phyloP scores from a whole-genome alignment of 2,113 vertebrate species.

The Aplodontia rufa region DNA sequence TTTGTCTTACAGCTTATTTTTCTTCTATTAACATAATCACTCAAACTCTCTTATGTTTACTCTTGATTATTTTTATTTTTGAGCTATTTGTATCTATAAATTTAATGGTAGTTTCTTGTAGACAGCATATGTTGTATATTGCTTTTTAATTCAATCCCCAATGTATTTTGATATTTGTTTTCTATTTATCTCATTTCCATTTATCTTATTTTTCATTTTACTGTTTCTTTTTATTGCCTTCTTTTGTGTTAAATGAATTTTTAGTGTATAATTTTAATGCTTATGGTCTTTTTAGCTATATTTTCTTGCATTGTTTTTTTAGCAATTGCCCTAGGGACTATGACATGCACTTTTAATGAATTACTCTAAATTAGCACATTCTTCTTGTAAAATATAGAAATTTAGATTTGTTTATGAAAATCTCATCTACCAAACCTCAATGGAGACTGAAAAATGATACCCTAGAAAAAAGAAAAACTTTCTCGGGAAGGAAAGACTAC shows the following conservation, averaged over 20 bases:
- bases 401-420: conserved; percentile 10
- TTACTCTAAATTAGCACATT: not conserved
- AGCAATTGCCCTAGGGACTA: too few relatives aligned
- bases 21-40: not conserved
- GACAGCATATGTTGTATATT: not conserved
- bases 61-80: not conserved
- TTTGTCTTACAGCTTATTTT: not conserved
- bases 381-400: not conserved
- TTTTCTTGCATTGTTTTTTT: not conserved
- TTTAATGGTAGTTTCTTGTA: not conserved
- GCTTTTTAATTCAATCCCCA: not conserved
- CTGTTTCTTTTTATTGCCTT: not conserved
- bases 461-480: conserved; percentile 2
- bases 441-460: conserved; percentile 25
- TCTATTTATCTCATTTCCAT: not conserved
- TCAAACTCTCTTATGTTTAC: not conserved
- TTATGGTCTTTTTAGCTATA: not conserved
- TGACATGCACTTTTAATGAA: not conserved
- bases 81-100: not conserved
- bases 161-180: not conserved
- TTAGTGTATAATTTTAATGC: not conserved
- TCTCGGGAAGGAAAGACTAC: not conserved
- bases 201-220: not conserved
- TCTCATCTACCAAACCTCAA: conserved; percentile 6
- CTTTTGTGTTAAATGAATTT: not conserved